Percentiles rank a stretch among this genome's conserved stretches.
Conservation (phyloP, 30 jellyfish, hydroid and myxozoan genomes). For the Nemopilema nomurai region DNA sequence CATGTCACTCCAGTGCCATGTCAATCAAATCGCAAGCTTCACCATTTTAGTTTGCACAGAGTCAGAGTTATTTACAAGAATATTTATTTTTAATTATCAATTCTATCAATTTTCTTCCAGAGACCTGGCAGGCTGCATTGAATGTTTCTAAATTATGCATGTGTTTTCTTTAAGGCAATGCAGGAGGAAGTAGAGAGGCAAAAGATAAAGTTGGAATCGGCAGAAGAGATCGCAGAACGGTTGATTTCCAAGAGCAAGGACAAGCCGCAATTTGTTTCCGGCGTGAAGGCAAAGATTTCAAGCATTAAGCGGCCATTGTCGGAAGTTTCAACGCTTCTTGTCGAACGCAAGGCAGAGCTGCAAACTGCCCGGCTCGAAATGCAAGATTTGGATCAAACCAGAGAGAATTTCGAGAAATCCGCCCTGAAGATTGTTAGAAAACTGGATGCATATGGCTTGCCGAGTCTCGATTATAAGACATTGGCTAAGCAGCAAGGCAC, state of each 20-base stretch:
- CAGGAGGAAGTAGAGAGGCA: constrained; percentile 77
- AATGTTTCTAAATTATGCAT: too few species aligned
- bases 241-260: constrained; percentile 77
- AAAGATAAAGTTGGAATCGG: constrained; percentile 70
- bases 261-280: constrained; percentile 81
- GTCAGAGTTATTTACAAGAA: too few species aligned
- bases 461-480: constrained; percentile 78
- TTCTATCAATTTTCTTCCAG: too few species aligned
- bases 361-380: constrained; percentile 56
- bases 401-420: constrained; percentile 37
- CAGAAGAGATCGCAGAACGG: constrained; percentile 71
- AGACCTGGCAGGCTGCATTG: too few species aligned
- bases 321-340: constrained; percentile 53
- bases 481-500: constrained; percentile 71
- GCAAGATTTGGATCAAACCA: constrained; percentile 64
- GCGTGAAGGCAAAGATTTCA: constrained; percentile 60
- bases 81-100: too few species aligned
- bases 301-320: constrained; percentile 74
- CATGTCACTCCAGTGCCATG: too few species aligned
- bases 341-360: constrained; percentile 61
- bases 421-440: constrained; percentile 60
- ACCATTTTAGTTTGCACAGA: too few species aligned
- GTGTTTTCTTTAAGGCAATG: too few species aligned
- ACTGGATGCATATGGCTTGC: constrained; percentile 52
- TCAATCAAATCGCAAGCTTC: too few species aligned